A percentile compares a stretch with the other conserved stretches of the same genome.
Evolutionary conservation across 2,797 vertebrate species (phyloP).

Genomic region (Acanthornis magna): DNA sequence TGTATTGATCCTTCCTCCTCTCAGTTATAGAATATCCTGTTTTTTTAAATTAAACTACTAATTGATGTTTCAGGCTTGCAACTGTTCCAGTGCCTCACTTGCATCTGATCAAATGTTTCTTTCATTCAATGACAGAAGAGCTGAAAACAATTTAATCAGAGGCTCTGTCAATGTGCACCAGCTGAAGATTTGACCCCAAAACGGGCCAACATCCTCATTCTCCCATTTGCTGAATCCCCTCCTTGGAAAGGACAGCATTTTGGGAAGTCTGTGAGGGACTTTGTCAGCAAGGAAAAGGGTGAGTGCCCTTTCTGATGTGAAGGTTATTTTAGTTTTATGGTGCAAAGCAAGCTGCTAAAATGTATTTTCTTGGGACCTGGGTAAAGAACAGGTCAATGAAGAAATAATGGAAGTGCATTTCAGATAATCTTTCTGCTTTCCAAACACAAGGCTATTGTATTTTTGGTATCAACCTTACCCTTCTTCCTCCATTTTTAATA

Average conservation of each 20-base stretch:
- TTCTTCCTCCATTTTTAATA: neutral
- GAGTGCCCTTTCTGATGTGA: neutral
- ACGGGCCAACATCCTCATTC: neutral
- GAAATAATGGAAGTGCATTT: neutral
- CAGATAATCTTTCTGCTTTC: neutral
- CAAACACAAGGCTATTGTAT: neutral
- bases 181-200: neutral
- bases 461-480: neutral
- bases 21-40: neutral
- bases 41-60: neutral
- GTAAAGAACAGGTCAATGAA: neutral
- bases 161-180: neutral
- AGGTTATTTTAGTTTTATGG: neutral
- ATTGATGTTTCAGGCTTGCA: rapidly evolving
- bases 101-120: neutral
- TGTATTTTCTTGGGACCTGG: neutral
- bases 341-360: neutral
- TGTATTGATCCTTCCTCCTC: neutral
- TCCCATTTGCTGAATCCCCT: neutral
- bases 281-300: neutral
- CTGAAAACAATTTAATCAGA: neutral
- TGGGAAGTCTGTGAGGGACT: neutral
- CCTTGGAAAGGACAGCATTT: neutral
- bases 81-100: neutral
- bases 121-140: neutral